Conservation (phyloP, 2,888 invertebrate species). For the Callyntrura sp. region DNA sequence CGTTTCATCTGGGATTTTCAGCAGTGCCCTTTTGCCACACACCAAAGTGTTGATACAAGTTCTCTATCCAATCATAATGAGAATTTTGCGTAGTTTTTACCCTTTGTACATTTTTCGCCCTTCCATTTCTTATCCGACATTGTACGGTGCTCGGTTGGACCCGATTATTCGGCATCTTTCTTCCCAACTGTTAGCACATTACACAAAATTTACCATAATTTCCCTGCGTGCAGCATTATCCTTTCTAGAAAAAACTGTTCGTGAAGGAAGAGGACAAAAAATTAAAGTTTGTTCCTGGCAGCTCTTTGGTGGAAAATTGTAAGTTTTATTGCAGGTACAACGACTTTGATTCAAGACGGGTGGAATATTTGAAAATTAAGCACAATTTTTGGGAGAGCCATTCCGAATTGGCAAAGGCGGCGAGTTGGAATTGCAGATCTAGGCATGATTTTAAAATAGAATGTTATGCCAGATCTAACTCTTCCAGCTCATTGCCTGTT, state of each 20-base stretch:
- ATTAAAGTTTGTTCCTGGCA: not conserved
- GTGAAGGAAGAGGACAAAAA: not conserved
- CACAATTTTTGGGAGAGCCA: no score
- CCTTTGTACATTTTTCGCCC: constrained; percentile 8
- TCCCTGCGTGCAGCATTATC: no score
- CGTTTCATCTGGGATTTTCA: constrained; percentile 46
- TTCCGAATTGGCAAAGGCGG: constrained; percentile 84
- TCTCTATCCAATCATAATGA: constrained; percentile 61
- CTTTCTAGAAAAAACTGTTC: not conserved
- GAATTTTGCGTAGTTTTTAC: constrained; percentile 45
- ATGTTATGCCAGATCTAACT: constrained; percentile 90
- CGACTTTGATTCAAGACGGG: no score
- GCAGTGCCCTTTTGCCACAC: constrained; percentile 2
- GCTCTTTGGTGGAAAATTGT: not conserved
- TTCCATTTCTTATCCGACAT: not conserved
- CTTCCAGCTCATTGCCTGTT: constrained; percentile 89
- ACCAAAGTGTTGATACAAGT: constrained; percentile 42
- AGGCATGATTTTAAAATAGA: constrained; percentile 86
- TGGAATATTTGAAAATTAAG: no score
- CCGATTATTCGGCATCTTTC: not conserved
- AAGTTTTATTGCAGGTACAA: no score
- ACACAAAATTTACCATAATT: not conserved
- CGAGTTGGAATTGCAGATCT: constrained; percentile 90
- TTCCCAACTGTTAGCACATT: not conserved
- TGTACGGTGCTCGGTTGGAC: constrained; percentile 20